Percentiles rank a stretch among this genome's conserved stretches.
phyloP scores from a whole-genome alignment of 2,888 invertebrate species.

The Andrena bicolor region DNA sequence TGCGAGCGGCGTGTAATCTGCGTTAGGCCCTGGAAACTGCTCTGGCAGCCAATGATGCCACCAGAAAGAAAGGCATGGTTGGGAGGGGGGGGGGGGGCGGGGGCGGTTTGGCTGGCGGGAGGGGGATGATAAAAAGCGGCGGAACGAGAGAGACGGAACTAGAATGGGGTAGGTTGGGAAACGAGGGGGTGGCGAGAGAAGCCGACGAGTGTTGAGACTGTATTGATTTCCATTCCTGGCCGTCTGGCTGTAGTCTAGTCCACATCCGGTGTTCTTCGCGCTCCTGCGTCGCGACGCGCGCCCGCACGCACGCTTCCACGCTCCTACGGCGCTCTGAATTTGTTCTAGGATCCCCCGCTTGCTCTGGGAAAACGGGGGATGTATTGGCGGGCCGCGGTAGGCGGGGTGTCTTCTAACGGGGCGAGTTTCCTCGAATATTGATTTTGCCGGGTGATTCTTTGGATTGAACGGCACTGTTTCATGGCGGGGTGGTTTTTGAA shows the following conservation, averaged over 20 bases:
- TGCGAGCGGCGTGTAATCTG: constrained; percentile 58
- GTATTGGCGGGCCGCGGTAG: not conserved
- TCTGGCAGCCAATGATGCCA: constrained; percentile 57
- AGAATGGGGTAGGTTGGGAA: constrained; percentile 47
- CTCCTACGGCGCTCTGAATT: not conserved
- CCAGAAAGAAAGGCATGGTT: constrained; percentile 40
- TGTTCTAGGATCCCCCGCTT: not conserved
- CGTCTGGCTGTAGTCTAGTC: constrained; percentile 77
- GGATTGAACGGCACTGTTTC: too few relatives aligned
- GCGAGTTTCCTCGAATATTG: too few relatives aligned
- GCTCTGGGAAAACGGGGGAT: not conserved
- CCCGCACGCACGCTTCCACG: constrained; percentile 34
- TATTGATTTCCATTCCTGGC: constrained; percentile 77
- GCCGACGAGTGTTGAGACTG: constrained; percentile 69
- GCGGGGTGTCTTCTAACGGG: not conserved
- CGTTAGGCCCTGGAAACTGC: constrained; percentile 58
- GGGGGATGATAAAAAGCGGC: constrained; percentile 24
- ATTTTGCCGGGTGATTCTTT: too few relatives aligned
- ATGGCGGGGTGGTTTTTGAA: too few relatives aligned
- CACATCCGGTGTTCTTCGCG: constrained; percentile 66
- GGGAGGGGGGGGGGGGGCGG: not conserved
- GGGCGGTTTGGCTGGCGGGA: not conserved
- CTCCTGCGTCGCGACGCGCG: constrained; percentile 44
- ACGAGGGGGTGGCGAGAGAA: constrained; percentile 51
- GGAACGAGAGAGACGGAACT: constrained; percentile 18